Conservation (phyloP, 2,797 vertebrate genomes). For the Gadopsis marmoratus region DNA sequence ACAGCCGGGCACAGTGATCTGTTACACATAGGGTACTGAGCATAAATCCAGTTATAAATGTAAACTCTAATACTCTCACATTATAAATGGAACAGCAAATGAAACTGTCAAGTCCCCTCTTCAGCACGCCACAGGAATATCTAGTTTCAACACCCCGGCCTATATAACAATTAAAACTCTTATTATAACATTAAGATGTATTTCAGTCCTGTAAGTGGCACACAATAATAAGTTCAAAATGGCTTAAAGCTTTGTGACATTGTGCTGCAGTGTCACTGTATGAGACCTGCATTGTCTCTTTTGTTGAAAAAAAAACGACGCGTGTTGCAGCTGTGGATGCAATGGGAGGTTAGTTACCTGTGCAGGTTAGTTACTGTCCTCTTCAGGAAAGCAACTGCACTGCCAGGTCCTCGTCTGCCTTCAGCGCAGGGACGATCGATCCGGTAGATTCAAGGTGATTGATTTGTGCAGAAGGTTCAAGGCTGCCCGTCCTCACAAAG, state of each 20-base stretch:
- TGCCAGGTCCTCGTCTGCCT: background rate
- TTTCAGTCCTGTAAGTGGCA: background rate
- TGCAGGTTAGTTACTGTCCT: constrained; percentile 31
- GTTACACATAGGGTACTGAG: background rate
- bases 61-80: background rate
- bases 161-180: background rate
- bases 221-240: background rate
- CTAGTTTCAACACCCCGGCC: background rate
- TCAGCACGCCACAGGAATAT: background rate
- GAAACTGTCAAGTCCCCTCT: background rate
- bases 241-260: background rate
- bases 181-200: background rate
- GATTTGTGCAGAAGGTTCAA: background rate
- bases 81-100: background rate
- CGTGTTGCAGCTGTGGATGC: background rate
- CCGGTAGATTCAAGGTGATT: background rate
- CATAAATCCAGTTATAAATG: background rate
- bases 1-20: background rate
- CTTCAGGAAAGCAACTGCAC: background rate
- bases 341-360: constrained; percentile 51
- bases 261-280: background rate
- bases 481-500: background rate
- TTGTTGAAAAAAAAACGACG: background rate
- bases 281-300: too few species aligned
- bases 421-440: background rate